Conservation (phyloP, 37 sponge, comb jelly and placozoan species). For the Mnemiopsis leidyi region DNA sequence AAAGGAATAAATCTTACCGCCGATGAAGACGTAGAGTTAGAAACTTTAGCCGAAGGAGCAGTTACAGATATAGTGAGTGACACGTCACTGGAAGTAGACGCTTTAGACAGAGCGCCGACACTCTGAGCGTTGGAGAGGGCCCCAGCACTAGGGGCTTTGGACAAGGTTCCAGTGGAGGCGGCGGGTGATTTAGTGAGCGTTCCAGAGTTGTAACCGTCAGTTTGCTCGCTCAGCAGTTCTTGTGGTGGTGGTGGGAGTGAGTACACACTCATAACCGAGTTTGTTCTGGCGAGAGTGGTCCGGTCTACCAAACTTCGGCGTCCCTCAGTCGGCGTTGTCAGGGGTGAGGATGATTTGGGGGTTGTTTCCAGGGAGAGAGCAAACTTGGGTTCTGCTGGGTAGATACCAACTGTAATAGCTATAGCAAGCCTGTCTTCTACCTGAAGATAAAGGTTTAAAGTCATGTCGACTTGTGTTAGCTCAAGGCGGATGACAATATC, state of each 20-base stretch:
- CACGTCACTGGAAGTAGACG: not conserved
- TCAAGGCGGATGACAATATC: not conserved
- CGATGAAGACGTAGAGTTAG: no score
- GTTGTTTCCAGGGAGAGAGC: constrained; percentile 5
- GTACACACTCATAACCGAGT: constrained; percentile 53
- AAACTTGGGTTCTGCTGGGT: not conserved
- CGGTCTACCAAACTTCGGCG: not conserved
- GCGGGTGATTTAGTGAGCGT: not conserved
- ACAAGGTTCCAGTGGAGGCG: not conserved
- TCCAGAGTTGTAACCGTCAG: not conserved
- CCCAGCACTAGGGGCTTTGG: not conserved
- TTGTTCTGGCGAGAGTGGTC: not conserved
- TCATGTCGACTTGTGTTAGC: not conserved
- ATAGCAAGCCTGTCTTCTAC: constrained; percentile 40
- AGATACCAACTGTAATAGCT: constrained; percentile 6
- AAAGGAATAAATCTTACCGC: no score
- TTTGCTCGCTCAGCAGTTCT: not conserved
- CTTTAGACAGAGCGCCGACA: not conserved
- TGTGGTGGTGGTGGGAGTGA: constrained; percentile 61
- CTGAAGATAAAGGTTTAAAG: not conserved
- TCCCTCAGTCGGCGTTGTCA: not conserved
- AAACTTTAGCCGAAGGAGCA: not conserved
- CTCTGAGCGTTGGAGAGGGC: not conserved
- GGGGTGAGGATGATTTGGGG: constrained; percentile 4
- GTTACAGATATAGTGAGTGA: not conserved